Evolutionary conservation across 2,797 vertebrate species (phyloP), one percentile per base, ranked within the genome.

Genomic region (Mormyrops boulengeri): DNA sequence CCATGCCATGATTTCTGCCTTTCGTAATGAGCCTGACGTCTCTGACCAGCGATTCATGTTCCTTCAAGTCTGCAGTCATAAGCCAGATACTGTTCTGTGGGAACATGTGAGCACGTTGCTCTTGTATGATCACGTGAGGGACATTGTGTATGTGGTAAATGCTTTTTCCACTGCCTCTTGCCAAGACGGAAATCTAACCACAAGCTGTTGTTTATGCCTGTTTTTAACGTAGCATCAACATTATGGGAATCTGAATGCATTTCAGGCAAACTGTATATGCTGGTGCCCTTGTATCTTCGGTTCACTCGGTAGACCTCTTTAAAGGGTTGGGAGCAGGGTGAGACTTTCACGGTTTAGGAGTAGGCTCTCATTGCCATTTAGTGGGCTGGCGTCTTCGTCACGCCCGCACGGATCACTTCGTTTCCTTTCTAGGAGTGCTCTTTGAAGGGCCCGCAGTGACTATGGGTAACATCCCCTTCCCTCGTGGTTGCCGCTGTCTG

Each of bases 381-480:
- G 87, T 41, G 19, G 34, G 38, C 14, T n/a, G 19, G 53, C 91
- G 91, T 12, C 91, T 89, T 91, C 84, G 85, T 91, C 94, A 94
- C 93, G 93, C 22, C 50, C 92, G 90, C 92, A 89, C 26, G 90
- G 34, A 88, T 92, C 90, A 4, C 90, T 88, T 91, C 80, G 69
- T 93, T 93, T 92, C 95, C 95, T 95, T 95, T 94, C 95, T 95
- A 94, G 94, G 95, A 90, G 92, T 93, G 96, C 93, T 93, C 73
- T 92, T 93, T 92, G 92, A 52, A 38, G 26, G 69, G 69, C 69
- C 14, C 11, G 8, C 53, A 8, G 12, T 17, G 22, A 77, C 34
- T 87, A 7, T 55, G 47, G 30, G 30, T 57, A 14, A 57, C 85
- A 17, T 34, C 85, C 52, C 49, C 49, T 41, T 77, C 69, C 34